phyloP scores from a whole-genome alignment of 1,140 invertebrate species.

The Drosophila teissieri region DNA sequence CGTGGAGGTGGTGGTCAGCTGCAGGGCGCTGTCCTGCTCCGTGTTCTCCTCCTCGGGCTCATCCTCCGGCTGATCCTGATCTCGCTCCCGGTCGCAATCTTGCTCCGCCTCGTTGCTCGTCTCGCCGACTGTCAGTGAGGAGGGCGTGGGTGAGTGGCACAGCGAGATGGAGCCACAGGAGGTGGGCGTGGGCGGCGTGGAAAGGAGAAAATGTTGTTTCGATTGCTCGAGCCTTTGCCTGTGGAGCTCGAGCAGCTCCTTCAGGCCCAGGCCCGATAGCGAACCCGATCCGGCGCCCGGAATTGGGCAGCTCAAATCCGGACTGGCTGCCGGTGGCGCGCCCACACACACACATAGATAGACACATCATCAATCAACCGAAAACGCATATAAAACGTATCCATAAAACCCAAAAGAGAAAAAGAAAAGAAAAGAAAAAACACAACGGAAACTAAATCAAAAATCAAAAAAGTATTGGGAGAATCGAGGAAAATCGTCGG shows the following conservation, averaged over 20 bases:
- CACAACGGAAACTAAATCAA: slow-evolving; percentile 45
- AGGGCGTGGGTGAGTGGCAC: slow-evolving; percentile 72
- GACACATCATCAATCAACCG: slow-evolving; percentile 45
- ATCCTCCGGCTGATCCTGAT: slow-evolving; percentile 34
- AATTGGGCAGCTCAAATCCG: slow-evolving; percentile 56
- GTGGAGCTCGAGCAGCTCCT: slow-evolving; percentile 77
- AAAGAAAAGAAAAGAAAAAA: slow-evolving; percentile 43
- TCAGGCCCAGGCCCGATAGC: slow-evolving; percentile 57
- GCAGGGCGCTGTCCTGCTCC: slow-evolving; percentile 67
- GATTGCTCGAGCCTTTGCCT: slow-evolving; percentile 80
- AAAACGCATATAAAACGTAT: slow-evolving; percentile 55
- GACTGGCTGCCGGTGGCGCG: slow-evolving; percentile 58
- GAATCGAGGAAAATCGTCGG: slow-evolving; percentile 25
- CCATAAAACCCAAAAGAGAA: slow-evolving; percentile 50
- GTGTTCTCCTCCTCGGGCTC: slow-evolving; percentile 56
- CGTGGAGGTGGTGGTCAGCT: slow-evolving; percentile 68
- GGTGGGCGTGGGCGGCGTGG: slow-evolving; percentile 75
- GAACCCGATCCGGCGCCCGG: slow-evolving; percentile 33
- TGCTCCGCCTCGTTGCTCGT: slow-evolving; percentile 41
- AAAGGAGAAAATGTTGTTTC: slow-evolving; percentile 84
- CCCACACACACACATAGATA: slow-evolving; percentile 34
- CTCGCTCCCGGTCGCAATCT: slow-evolving; percentile 17
- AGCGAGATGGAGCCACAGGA: slow-evolving; percentile 72
- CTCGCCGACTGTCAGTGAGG: slow-evolving; percentile 41
- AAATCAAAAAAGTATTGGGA: slow-evolving; percentile 32